phyloP scores from a whole-genome alignment of 2,888 invertebrate species.

The Drosophila birchii region DNA sequence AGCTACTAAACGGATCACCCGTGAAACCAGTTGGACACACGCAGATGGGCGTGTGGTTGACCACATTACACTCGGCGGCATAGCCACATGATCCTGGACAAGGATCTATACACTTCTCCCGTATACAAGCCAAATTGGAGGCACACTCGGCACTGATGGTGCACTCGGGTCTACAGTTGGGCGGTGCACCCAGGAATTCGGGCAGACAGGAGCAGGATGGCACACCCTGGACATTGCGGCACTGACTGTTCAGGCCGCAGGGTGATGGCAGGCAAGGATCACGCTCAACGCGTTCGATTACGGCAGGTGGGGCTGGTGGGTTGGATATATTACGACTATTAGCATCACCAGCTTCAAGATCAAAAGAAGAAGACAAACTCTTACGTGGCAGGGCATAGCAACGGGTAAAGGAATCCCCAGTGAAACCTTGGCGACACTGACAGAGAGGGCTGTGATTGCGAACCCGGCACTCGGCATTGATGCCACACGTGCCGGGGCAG shows the following conservation, averaged over 20 bases:
- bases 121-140: constrained; percentile 88
- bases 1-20: constrained; percentile 88
- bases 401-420: constrained; percentile 91
- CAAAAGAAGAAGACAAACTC: constrained; percentile 28
- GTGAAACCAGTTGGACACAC: constrained; percentile 87
- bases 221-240: constrained; percentile 86
- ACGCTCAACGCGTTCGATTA: constrained; percentile 71
- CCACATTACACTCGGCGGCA: constrained; percentile 87
- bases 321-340: neutral
- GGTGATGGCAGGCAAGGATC: constrained; percentile 89
- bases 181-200: constrained; percentile 88
- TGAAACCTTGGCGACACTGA: constrained; percentile 88
- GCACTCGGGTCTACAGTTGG: constrained; percentile 89
- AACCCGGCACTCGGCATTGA: constrained; percentile 89
- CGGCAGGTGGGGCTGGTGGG: constrained; percentile 75
- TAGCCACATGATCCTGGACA: constrained; percentile 89
- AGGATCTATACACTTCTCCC: constrained; percentile 88
- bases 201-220: constrained; percentile 87
- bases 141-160: constrained; percentile 89
- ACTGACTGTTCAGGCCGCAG: constrained; percentile 88
- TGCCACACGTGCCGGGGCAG: constrained; percentile 87
- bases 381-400: constrained; percentile 86
- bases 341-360: neutral
- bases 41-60: constrained; percentile 88
- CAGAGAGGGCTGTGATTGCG: constrained; percentile 92